Percentiles rank a stretch among this genome's conserved stretches.
These are phyloP conservation scores for human (Homo sapiens) DNA, from an alignment of 2,113 vertebrate genomes.

Conservation along the genomic window GRCh38 chr7:155894001-155894500, in stretches of 20 bases:
- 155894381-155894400: neutral
- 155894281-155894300: neutral
- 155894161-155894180: neutral
- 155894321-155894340: no score
- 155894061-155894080: neutral
- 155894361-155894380: neutral
- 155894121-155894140: no score
- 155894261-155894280: no score
- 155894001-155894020: neutral
- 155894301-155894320: neutral
- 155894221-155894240: neutral
- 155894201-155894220: neutral
- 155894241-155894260: neutral
- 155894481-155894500: neutral
- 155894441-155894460: neutral
- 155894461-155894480: fast-evolving
- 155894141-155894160: neutral
- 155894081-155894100: fast-evolving
- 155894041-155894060: neutral
- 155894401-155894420: neutral
- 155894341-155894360: neutral
- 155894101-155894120: fast-evolving
- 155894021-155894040: no score
- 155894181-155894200: neutral
- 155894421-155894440: neutral